Conservation (phyloP, 2,113 vertebrate species). For the Ophthalmolycus amberensis region DNA sequence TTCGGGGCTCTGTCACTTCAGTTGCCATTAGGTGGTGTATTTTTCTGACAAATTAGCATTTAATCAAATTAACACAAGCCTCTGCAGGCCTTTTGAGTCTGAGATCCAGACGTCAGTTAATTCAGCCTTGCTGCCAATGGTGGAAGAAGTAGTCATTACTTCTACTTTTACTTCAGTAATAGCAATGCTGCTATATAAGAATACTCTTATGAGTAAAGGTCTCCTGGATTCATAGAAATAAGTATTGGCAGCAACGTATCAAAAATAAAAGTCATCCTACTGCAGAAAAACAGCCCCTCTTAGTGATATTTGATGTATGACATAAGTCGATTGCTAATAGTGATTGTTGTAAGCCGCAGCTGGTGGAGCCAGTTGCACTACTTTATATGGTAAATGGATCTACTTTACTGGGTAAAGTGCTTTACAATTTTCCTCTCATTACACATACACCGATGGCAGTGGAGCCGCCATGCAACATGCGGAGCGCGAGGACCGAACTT, state of each 20-base stretch:
- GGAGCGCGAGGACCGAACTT: neutral
- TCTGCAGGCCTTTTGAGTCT: slow-evolving; percentile 11
- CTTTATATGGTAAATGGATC: slow-evolving; percentile 1
- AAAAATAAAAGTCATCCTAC: neutral
- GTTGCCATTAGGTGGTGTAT: slow-evolving; percentile 8
- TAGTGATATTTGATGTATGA: neutral
- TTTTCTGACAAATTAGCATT: slow-evolving; percentile 46
- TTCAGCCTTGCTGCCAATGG: neutral
- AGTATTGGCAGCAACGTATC: neutral
- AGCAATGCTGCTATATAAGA: neutral
- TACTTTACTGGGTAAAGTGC: neutral
- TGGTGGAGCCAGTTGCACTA: neutral
- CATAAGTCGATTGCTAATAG: neutral
- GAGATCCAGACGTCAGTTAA: slow-evolving; percentile 14
- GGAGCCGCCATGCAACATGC: neutral
- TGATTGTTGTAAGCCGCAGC: neutral
- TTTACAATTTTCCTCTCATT: neutral
- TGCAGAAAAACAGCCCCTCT: neutral
- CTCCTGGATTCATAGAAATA: neutral
- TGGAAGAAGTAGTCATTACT: neutral
- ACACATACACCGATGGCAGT: neutral
- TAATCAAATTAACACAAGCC: slow-evolving; percentile 36
- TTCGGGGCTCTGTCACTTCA: neutral
- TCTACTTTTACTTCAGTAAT: neutral
- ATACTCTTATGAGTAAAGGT: neutral